A percentile compares a stretch with the other conserved stretches of the same genome.
These are phyloP conservation scores for Sylvicola cinctus DNA, from an alignment of 2,888 invertebrate genomes.

Conservation along the genomic window DNA sequence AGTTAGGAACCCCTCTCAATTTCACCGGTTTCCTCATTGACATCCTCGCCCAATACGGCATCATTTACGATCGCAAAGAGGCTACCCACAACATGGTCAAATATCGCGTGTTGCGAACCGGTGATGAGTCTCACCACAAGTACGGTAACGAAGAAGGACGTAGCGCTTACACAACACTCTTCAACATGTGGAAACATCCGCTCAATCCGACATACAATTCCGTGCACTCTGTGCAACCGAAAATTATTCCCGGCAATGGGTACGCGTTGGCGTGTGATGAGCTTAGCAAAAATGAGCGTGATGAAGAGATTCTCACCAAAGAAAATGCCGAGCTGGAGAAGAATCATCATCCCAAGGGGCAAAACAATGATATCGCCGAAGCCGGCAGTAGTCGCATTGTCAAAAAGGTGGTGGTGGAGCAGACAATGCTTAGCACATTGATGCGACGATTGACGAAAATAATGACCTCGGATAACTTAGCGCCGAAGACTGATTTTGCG, in stretches of 20 bases:
- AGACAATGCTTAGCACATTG: too few relatives aligned
- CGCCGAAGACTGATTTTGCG: too few relatives aligned
- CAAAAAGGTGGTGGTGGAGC: too few relatives aligned
- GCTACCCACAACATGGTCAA: conserved; percentile 15
- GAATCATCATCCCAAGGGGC: neutral
- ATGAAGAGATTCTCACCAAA: conserved; percentile 3
- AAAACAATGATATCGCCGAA: too few relatives aligned
- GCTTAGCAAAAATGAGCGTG: conserved; percentile 3
- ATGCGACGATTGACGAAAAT: too few relatives aligned
- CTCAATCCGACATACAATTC: conserved; percentile 24
- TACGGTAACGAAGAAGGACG: conserved; percentile 23
- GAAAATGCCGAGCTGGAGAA: conserved; percentile 3
- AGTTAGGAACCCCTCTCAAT: conserved; percentile 40
- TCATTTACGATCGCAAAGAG: conserved; percentile 27
- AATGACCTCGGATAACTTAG: too few relatives aligned
- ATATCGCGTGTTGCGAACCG: conserved; percentile 34
- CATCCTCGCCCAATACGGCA: conserved; percentile 33
- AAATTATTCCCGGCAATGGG: conserved; percentile 6
- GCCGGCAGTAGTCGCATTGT: too few relatives aligned
- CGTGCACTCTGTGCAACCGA: conserved; percentile 6
- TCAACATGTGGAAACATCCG: conserved; percentile 18
- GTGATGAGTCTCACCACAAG: conserved; percentile 39
- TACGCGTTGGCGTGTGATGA: conserved; percentile 8
- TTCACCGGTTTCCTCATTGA: conserved; percentile 43
- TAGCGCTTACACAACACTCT: conserved; percentile 15